Conservation (phyloP, 2,113 vertebrate genomes). For the Henicopernis longicauda region DNA sequence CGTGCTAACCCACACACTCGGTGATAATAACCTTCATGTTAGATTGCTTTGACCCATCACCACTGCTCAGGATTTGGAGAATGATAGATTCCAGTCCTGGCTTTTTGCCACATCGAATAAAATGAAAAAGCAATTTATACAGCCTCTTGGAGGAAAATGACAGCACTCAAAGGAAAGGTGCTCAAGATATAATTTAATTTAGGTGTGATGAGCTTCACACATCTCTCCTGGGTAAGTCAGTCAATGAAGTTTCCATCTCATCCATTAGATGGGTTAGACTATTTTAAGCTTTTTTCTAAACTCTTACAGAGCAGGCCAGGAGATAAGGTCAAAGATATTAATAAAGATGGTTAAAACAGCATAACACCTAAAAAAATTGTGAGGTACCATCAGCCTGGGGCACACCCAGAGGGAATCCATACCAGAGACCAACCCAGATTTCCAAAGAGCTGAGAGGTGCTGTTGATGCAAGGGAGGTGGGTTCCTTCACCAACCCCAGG, state of each 20-base stretch:
- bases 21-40: conserved; percentile 22
- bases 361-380: neutral
- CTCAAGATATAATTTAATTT: conserved; percentile 64
- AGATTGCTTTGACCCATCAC: conserved; percentile 37
- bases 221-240: conserved; percentile 36
- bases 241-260: conserved; percentile 52
- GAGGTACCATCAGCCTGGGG: neutral
- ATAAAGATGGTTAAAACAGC: neutral
- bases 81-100: neutral
- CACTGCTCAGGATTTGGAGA: neutral
- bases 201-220: conserved; percentile 26
- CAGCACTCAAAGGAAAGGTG: conserved; percentile 32
- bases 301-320: neutral
- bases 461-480: neutral
- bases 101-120: conserved; percentile 36
- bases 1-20: neutral
- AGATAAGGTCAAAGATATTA: neutral
- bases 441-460: neutral
- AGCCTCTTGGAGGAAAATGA: conserved; percentile 47
- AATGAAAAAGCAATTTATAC: conserved; percentile 46
- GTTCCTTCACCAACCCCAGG: neutral
- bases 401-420: neutral
- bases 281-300: neutral
- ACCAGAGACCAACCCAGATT: neutral
- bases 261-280: conserved; percentile 24